Percentiles rank a stretch among this genome's conserved stretches.
These are phyloP conservation scores for Lithobates pipiens DNA, from an alignment of 2,797 vertebrate genomes.

Conservation along the genomic window DNA sequence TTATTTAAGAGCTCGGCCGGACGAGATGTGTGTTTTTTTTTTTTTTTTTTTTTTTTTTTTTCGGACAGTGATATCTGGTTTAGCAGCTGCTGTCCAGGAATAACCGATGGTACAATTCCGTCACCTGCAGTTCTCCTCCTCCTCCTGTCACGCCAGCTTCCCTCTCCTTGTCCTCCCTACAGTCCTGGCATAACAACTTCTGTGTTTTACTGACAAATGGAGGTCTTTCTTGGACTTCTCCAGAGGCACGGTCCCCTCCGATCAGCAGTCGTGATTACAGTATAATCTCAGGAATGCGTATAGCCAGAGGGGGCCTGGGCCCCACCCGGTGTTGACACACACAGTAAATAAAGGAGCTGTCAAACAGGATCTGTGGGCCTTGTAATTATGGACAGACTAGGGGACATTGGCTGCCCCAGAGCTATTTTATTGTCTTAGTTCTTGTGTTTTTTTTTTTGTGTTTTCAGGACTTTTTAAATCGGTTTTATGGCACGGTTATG, in stretches of 20 bases:
- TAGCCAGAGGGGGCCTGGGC: background rate
- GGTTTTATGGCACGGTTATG: too few species aligned
- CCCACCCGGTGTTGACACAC: slow-evolving; percentile 33
- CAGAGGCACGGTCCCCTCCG: background rate
- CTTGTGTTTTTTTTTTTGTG: too few species aligned
- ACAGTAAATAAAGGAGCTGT: slow-evolving; percentile 35
- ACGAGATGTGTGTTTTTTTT: background rate
- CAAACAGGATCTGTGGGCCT: slow-evolving; percentile 25
- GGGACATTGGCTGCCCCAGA: background rate
- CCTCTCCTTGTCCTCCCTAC: background rate
- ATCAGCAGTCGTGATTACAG: slow-evolving; percentile 1
- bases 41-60: background rate
- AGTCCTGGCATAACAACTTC: background rate
- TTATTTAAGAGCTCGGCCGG: background rate
- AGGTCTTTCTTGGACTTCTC: background rate
- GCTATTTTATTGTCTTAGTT: too few species aligned
- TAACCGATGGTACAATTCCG: background rate
- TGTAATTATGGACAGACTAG: background rate
- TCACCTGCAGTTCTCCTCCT: background rate
- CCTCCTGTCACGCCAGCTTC: background rate
- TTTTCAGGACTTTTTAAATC: too few species aligned
- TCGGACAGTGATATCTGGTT: background rate
- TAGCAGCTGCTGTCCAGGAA: slow-evolving; percentile 1
- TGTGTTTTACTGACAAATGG: background rate
- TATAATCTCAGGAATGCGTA: slow-evolving; percentile 29